A percentile compares a stretch with the other conserved stretches of the same genome.
phyloP scores from a whole-genome alignment of 2,888 invertebrate genomes.

The Dinocampus coccinellae region DNA sequence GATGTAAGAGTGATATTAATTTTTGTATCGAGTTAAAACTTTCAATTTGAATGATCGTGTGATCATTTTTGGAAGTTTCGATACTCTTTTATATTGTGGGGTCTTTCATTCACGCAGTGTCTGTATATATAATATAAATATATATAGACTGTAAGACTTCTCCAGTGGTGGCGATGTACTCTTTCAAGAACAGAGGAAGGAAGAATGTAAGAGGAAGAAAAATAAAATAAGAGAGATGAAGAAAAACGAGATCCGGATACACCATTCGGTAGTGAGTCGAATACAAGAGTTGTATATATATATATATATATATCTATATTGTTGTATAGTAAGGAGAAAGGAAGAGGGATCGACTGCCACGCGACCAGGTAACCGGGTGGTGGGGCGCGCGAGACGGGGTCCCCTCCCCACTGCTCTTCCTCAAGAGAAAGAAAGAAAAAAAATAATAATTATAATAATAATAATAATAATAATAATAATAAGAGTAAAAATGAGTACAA shows the following conservation, averaged over 20 bases:
- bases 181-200: slow-evolving; percentile 23
- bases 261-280: slow-evolving; percentile 36
- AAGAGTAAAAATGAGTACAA: slow-evolving; percentile 3
- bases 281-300: slow-evolving; percentile 38
- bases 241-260: slow-evolving; percentile 30
- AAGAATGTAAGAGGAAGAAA: neutral
- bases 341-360: slow-evolving; percentile 41
- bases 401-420: too few species aligned
- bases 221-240: slow-evolving; percentile 25
- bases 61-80: neutral
- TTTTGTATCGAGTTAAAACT: too few species aligned
- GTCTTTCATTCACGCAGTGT: neutral
- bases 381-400: slow-evolving; percentile 24
- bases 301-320: neutral
- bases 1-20: too few species aligned
- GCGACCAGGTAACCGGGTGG: slow-evolving; percentile 40
- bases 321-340: slow-evolving; percentile 19
- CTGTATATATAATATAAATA: neutral
- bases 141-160: slow-evolving; percentile 17
- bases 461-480: neutral
- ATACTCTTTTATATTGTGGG: neutral
- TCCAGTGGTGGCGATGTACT: slow-evolving; percentile 28
- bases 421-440: too few species aligned
- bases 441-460: neutral
- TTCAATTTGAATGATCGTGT: neutral